Evolutionary conservation across 2,888 invertebrate species (phyloP).

Genomic region (Thyatira batis): DNA sequence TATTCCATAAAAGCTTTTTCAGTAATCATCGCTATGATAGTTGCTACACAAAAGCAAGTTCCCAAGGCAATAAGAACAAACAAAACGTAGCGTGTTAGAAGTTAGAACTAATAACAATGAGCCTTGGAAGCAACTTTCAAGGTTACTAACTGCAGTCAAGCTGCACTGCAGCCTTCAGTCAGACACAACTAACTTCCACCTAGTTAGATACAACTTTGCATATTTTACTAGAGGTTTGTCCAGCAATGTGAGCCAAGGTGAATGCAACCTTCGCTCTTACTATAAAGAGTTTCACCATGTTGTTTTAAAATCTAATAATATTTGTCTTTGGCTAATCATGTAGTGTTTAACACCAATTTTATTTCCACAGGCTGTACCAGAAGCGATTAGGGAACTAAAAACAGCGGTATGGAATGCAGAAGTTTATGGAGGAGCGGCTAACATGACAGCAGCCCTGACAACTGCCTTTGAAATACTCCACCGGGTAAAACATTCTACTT

Average conservation of each 20-base stretch:
- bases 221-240: conserved; percentile 12
- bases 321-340: conserved; percentile 6
- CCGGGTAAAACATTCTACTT: conserved; percentile 80
- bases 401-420: conserved; percentile 88
- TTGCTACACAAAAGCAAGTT: background rate
- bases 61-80: conserved; percentile 23
- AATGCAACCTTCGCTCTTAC: conserved; percentile 14
- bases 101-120: conserved; percentile 31
- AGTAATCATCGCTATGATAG: no score
- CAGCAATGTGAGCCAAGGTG: conserved; percentile 23
- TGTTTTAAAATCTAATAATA: background rate
- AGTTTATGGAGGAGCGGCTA: conserved; percentile 88
- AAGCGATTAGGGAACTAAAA: conserved; percentile 91
- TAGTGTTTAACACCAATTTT: conserved; percentile 11
- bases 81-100: conserved; percentile 11
- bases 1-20: no score
- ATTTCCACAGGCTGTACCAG: conserved; percentile 86
- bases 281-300: conserved; percentile 6
- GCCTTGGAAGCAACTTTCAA: conserved; percentile 40
- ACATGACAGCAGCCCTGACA: conserved; percentile 95
- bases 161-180: conserved; percentile 34
- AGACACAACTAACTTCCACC: conserved; percentile 1
- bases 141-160: conserved; percentile 31
- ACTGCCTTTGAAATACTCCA: conserved; percentile 95
- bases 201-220: conserved; percentile 4